Evolutionary conservation across 2,888 invertebrate genomes (phyloP).

Genomic region (Agapetus fuscipes): DNA sequence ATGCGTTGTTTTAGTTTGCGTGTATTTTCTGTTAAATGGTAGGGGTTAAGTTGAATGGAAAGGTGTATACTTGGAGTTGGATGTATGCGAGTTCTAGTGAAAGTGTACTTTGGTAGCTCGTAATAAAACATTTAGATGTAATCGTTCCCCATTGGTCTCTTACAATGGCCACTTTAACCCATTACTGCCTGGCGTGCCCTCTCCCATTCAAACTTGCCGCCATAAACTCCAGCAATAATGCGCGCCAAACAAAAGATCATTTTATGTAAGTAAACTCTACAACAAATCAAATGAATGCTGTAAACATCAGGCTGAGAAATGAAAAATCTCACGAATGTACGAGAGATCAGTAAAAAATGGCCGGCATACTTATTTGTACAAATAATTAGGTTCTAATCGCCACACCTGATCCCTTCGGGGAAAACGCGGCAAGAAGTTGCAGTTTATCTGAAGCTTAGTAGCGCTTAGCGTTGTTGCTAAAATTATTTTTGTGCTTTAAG

Average conservation of each 20-base stretch:
- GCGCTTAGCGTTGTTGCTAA: no score
- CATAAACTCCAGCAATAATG: background rate
- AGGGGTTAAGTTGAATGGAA: background rate
- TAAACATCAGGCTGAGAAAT: no score
- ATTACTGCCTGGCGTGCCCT: conserved; percentile 7
- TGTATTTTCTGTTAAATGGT: background rate
- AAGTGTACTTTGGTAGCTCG: background rate
- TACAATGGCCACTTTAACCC: conserved; percentile 13
- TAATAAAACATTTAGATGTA: conserved; percentile 18
- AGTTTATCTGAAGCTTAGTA: no score
- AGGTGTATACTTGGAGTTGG: background rate
- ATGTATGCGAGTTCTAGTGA: background rate
- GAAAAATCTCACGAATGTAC: no score
- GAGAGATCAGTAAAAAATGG: no score
- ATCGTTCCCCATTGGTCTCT: conserved; percentile 9
- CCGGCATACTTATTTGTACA: no score
- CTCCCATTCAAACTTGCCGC: conserved; percentile 5
- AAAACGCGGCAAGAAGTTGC: no score
- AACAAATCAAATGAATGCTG: no score
- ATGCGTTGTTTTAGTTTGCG: background rate
- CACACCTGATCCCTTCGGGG: no score
- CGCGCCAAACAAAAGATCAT: background rate
- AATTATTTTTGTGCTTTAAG: no score
- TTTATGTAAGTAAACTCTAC: no score
- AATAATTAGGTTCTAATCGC: no score